Evolutionary conservation across 2,888 invertebrate species (phyloP).

Genomic region (Pristionchus entomophagus): DNA sequence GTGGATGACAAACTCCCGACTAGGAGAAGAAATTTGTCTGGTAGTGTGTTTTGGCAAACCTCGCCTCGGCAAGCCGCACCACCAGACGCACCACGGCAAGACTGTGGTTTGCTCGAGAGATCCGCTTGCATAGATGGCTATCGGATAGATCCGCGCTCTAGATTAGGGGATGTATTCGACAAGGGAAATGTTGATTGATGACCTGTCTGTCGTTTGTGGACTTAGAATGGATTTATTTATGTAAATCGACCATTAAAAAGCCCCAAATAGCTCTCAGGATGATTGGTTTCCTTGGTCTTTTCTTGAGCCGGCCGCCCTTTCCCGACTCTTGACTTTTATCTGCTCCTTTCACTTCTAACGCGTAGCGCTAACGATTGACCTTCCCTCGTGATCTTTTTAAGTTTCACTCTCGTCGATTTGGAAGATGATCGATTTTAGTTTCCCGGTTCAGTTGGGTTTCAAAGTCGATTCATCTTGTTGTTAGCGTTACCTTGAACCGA

Average conservation of each 20-base stretch:
- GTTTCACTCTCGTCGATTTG: not conserved
- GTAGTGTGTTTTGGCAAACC: not conserved
- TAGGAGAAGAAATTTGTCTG: too few species aligned
- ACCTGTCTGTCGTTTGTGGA: not conserved
- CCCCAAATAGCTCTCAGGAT: not conserved
- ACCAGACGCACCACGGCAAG: not conserved
- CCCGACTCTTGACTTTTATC: constrained; percentile 17
- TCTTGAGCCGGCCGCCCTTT: not conserved
- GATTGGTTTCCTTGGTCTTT: not conserved
- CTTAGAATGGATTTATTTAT: not conserved
- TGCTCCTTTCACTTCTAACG: not conserved
- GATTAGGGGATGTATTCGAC: not conserved
- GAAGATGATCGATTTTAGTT: not conserved
- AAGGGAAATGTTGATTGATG: not conserved
- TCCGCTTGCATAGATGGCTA: constrained; percentile 24
- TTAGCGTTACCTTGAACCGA: not conserved
- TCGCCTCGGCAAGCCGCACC: not conserved
- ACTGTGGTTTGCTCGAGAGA: not conserved
- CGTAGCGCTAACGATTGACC: too few species aligned
- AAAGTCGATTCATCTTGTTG: not conserved
- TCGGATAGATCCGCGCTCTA: not conserved
- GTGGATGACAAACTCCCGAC: not conserved
- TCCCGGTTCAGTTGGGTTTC: not conserved
- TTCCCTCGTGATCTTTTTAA: too few species aligned
- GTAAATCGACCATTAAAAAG: not conserved